Percentiles rank a stretch among this genome's conserved stretches.
Evolutionary conservation across 2,888 invertebrate species (phyloP).

Genomic region (Erpobdella octoculata): DNA sequence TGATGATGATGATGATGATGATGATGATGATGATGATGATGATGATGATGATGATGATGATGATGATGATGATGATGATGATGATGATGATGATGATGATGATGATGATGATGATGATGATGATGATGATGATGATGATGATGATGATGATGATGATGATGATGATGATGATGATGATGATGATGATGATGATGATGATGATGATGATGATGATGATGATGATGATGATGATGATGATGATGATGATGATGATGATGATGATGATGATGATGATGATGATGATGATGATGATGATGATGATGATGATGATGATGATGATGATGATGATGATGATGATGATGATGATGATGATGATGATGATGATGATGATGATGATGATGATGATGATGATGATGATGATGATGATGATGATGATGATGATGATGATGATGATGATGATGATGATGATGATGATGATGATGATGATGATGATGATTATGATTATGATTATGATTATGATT

Average conservation of each 20-base stretch:
- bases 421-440: constrained; percentile 10
- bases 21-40: constrained; percentile 23
- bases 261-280: constrained; percentile 27
- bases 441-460: no score
- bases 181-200: constrained; percentile 18
- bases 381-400: constrained; percentile 19
- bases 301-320: constrained; percentile 27
- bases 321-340: constrained; percentile 21
- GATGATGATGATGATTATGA: no score
- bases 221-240: constrained; percentile 26
- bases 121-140: constrained; percentile 17
- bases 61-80: constrained; percentile 26
- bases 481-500: no score
- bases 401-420: constrained; percentile 19
- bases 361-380: constrained; percentile 15
- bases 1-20: constrained; percentile 28
- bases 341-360: constrained; percentile 18
- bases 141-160: constrained; percentile 11
- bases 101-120: constrained; percentile 20
- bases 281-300: constrained; percentile 26
- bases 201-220: constrained; percentile 23
- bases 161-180: constrained; percentile 25
- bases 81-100: constrained; percentile 28
- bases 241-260: constrained; percentile 20
- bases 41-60: constrained; percentile 23